Evolutionary conservation across 2,888 invertebrate genomes (phyloP), one percentile per base, ranked within the genome.

Genomic region (Hydropsyche betteni): DNA sequence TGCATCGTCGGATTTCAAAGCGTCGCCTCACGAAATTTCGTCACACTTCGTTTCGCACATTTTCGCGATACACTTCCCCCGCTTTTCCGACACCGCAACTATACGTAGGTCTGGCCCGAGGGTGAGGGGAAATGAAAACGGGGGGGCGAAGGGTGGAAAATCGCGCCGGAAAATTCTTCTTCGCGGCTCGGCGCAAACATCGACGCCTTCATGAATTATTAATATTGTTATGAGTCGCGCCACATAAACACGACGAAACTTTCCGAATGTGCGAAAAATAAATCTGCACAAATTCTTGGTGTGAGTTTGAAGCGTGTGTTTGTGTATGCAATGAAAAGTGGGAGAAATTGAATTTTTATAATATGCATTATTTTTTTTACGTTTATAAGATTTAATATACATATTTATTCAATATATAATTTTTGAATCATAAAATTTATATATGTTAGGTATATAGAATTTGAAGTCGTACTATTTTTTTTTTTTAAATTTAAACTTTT

Each of bases 201-300:
- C 52, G 50, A 44, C 69, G 34, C 51, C 70, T 70, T 53, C 70
- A 70, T 70, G 70, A 70, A 70, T 70, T 70, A 70, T 70, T 70
- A 70, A 70, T 70, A 53, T 51, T 52, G 36, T 51, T 70, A 51
- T 51, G 70, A 70, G 51, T 51, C 53, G 70, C 44, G 51, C n/a
- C 69, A 69, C 53, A 70, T 70, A 70, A 70, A 70, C 70, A 53
- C 53, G 44, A 10, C 6, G 51, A 69, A 70, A 64, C 52, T 52
- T 70, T 70, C 53, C 70, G 51, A 70, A 70, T 53, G 52, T 53
- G 51, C 52, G 36, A 51, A 51, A 70, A 53, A 70, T 70, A 70
- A 70, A 70, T 53, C 70, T 34, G 70, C 52, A 34, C 36, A 53
- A 52, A 70, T 70, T 70, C 51, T 64, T 64, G 44, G 44, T 44